These are phyloP conservation scores for Ctenopoma kingsleyae DNA, from an alignment of 2,797 vertebrate genomes.

Conservation along the genomic window DNA sequence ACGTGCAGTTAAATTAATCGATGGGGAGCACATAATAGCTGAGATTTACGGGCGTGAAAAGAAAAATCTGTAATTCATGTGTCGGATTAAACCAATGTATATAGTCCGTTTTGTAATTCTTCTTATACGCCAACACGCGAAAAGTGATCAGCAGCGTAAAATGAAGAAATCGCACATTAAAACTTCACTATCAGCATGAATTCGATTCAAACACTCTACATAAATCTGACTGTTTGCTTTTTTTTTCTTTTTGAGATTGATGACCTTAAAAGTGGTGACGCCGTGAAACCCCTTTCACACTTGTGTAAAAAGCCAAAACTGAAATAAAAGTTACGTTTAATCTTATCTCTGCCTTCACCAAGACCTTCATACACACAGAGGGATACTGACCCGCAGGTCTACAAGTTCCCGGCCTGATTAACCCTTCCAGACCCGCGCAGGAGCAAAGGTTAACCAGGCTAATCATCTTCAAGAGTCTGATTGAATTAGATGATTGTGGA, in stretches of 20 bases:
- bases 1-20: constrained; percentile 93
- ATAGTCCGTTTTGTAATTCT: constrained; percentile 24
- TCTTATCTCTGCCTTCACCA: constrained; percentile 86
- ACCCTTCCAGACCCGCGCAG: constrained; percentile 86
- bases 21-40: constrained; percentile 86
- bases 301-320: constrained; percentile 41
- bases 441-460: constrained; percentile 89
- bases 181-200: neutral
- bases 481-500: constrained; percentile 78
- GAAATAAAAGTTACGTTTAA: constrained; percentile 77
- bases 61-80: constrained; percentile 42
- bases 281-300: constrained; percentile 25
- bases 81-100: constrained; percentile 47
- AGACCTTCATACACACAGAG: constrained; percentile 84
- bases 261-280: neutral
- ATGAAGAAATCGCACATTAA: constrained; percentile 6
- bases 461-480: constrained; percentile 84
- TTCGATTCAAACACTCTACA: neutral
- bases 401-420: constrained; percentile 88
- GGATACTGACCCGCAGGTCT: constrained; percentile 87
- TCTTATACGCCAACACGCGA: constrained; percentile 7
- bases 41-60: constrained; percentile 64
- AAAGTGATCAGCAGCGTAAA: neutral
- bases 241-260: neutral
- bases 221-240: neutral